Evolutionary conservation across 2,888 invertebrate species (phyloP), one percentile per base, ranked within the genome.

Genomic region (Stratiomys singularior): DNA sequence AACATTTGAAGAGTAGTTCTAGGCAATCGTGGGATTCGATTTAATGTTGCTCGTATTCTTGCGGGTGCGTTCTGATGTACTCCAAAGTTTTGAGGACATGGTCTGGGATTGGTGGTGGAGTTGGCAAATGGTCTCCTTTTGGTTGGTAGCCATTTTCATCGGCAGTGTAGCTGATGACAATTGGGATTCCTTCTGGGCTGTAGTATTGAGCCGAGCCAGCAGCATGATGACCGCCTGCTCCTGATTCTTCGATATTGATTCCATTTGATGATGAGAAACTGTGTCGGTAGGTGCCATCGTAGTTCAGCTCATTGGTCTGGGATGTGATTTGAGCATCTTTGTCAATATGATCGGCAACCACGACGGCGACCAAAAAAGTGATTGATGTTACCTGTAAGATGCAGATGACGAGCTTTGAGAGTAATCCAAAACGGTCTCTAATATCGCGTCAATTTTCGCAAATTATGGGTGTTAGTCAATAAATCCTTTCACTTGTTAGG

Each of bases 201-300:
- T 76, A 77, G 77, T 77, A 80, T 47, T 78, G 78, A 23, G 78
- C 78, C 25, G 76, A 64, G 21, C 79, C 79, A 76, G 87, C 84
- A 13, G 83, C 89, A 25, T 46, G 60, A 18, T 76, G 76, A 11
- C 76, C 76, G 3, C 76, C 76, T 21, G 30, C 64, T 1, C 76
- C 76, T 27, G 76, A 76, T 47, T 76, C 64, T 46, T 76, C 60
- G 27, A 60, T 44, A 0, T 80, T 2, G 83, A 91, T 91, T 5
- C 90, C 90, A 81, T 91, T 90, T 25, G 84, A 85, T 81, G 90
- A 90, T 80, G 89, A 84, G 81, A 82, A 90, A 0, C 4, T 1
- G 82, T 83, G 88, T 0, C 81, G 23, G 86, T 82, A 90, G 5
- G 81, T 66, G 1, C 84, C 80, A 67, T 89, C 89, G 21, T 78